phyloP scores from a whole-genome alignment of 2,888 invertebrate species.

The Xanthorhoe designata region DNA sequence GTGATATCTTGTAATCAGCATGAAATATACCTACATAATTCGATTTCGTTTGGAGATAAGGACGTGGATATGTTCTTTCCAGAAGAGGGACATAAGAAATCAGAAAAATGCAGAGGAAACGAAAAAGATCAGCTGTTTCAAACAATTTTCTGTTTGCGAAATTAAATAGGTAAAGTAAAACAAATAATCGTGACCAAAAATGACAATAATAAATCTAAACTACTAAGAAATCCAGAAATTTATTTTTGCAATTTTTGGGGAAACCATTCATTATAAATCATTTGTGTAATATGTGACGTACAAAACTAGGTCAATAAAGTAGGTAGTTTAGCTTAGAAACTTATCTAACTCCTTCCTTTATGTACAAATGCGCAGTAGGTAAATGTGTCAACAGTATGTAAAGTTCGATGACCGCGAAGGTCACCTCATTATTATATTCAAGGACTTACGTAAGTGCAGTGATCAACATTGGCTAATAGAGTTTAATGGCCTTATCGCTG shows the following conservation, averaged over 20 bases:
- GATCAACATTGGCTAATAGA: constrained; percentile 64
- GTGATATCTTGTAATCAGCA: no score
- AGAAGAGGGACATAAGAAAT: no score
- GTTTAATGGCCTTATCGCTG: constrained; percentile 64
- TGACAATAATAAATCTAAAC: no score
- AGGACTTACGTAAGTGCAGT: constrained; percentile 69
- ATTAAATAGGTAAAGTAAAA: no score
- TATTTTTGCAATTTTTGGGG: background rate
- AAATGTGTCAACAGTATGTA: constrained; percentile 48
- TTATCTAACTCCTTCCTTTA: constrained; percentile 1
- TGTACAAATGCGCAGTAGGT: constrained; percentile 41
- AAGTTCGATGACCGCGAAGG: constrained; percentile 71
- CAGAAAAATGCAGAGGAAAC: no score
- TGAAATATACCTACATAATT: no score
- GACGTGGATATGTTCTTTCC: no score
- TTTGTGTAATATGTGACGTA: background rate
- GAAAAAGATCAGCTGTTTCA: no score
- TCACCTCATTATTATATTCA: constrained; percentile 65
- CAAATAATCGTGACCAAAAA: no score
- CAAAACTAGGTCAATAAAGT: background rate
- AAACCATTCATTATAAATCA: background rate
- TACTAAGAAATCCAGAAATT: background rate
- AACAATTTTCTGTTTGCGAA: no score
- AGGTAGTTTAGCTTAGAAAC: background rate
- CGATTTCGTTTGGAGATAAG: no score